Evolutionary conservation across 2,113 vertebrate genomes (phyloP).

Genomic region (Eleginops maclovinus): DNA sequence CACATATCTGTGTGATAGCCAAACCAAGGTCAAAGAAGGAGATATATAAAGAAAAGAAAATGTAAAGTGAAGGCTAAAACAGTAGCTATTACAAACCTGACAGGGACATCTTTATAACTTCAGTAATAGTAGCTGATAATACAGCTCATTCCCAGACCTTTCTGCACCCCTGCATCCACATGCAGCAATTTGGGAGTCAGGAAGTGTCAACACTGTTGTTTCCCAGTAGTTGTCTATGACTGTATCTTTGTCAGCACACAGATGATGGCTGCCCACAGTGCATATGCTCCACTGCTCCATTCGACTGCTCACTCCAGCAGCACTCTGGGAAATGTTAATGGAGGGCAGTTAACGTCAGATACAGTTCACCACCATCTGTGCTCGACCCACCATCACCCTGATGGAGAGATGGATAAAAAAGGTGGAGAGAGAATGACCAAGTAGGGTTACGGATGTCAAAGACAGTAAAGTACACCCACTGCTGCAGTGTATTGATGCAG

Average conservation of each 20-base stretch:
- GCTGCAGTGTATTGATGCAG: background rate
- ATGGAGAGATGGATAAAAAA: background rate
- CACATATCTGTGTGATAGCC: too few relatives aligned
- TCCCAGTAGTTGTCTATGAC: slow-evolving; percentile 6
- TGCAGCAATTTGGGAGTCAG: slow-evolving; percentile 26
- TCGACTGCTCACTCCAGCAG: slow-evolving; percentile 57
- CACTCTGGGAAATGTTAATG: slow-evolving; percentile 71
- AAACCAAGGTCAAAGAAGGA: background rate
- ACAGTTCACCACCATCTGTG: slow-evolving; percentile 48
- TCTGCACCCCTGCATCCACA: background rate
- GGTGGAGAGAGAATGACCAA: slow-evolving; percentile 21
- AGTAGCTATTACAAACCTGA: background rate
- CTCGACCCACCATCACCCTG: slow-evolving; percentile 1
- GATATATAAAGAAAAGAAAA: background rate
- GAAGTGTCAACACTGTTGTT: background rate
- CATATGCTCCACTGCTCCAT: slow-evolving; percentile 61
- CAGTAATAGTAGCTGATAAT: slow-evolving; percentile 21
- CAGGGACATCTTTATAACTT: slow-evolving; percentile 19
- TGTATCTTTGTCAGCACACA: background rate
- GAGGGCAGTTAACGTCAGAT: slow-evolving; percentile 59
- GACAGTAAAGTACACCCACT: slow-evolving; percentile 10
- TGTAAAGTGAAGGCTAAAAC: background rate
- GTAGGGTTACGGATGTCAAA: slow-evolving; percentile 7
- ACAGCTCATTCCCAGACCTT: slow-evolving; percentile 15
- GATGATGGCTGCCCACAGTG: slow-evolving; percentile 28